Base-by-base conservation (phyloP, 2,888 invertebrate species). In the Hypomecis atomaria region DNA sequence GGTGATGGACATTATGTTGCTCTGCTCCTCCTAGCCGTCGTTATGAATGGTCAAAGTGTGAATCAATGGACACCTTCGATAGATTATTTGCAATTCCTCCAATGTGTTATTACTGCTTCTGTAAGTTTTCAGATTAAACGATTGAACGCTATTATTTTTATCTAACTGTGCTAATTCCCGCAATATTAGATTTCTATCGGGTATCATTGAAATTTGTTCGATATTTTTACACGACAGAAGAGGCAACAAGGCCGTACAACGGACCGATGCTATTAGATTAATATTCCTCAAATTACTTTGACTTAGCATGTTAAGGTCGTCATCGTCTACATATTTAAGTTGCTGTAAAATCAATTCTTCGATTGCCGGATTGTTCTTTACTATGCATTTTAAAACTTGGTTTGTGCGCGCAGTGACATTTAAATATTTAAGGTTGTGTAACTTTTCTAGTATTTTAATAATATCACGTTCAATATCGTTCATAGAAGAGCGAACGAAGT, bases 371-470 rank as follows among this genome's bases (percentile, higher is more conserved):
- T 36, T 36, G 36, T 47, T 33, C 5, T 47, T 33, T 9, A 33
- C 36, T 10, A 36, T 8, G 8, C 48, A 49, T 36, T 3, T 49
- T 49, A 49, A 49, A 36, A 49, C 6, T 6, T n/a, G n/a, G 36
- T 34, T 8, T 36, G 48, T 49, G 48, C n/a, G n/a, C 2, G 36
- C n/a, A 6, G 1, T 49, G 6, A 36, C 23, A 2, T 10, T n/a
- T n/a, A 49, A 36, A 49, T 49, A 49, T 36, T 36, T 49, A n/a
- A 49, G 48, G 36, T n/a, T n/a, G n/a, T 36, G 36, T 36, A 49
- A 49, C 36, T 36, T 7, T 36, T 34, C 7, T 7, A 49, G 48
- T 6, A 49, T 5, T 8, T n/a, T n/a, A 36, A 49, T 49, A n/a
- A 36, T 6, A 36, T 49, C 36, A 6, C 1, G 6, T 36, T 49